Conservation (phyloP, 2,797 vertebrate genomes). For the Chelidonichthys spinosus region DNA sequence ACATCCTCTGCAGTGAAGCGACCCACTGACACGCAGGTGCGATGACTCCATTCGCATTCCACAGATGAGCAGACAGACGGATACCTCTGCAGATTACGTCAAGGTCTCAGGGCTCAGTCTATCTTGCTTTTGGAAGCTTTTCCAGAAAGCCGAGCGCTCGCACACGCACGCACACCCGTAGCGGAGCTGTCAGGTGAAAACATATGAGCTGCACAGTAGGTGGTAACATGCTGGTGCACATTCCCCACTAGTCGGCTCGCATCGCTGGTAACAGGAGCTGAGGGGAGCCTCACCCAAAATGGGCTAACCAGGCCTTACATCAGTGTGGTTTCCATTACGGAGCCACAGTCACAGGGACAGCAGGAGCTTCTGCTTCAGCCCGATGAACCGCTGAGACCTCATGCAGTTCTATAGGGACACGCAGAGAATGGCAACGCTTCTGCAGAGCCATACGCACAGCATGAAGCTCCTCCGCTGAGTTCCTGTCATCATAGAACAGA, state of each 20-base stretch:
- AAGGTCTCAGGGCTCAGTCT: constrained; percentile 41
- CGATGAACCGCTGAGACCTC: constrained; percentile 30
- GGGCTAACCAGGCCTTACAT: constrained; percentile 56
- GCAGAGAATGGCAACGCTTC: constrained; percentile 7
- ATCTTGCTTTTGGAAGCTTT: constrained; percentile 47
- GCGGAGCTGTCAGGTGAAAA: constrained; percentile 74
- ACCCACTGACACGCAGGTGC: constrained; percentile 45
- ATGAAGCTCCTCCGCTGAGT: constrained; percentile 8
- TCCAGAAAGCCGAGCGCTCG: constrained; percentile 48
- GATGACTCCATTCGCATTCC: constrained; percentile 63
- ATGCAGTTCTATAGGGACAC: neutral
- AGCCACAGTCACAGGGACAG: constrained; percentile 21
- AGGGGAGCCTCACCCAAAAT: constrained; percentile 63
- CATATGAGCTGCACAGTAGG: constrained; percentile 78
- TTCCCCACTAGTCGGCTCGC: constrained; percentile 75
- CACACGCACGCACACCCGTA: constrained; percentile 12
- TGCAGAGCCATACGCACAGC: constrained; percentile 20
- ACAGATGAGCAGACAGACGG: constrained; percentile 39
- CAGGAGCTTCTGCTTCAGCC: constrained; percentile 24
- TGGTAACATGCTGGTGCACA: constrained; percentile 76
- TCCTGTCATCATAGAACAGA: constrained; percentile 26
- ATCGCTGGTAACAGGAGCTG: constrained; percentile 74
- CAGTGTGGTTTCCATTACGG: constrained; percentile 46
- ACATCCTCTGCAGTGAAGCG: constrained; percentile 14
- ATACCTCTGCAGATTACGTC: constrained; percentile 53